phyloP scores from a whole-genome alignment of 2,888 invertebrate genomes.

The Agonopterix heracliana region DNA sequence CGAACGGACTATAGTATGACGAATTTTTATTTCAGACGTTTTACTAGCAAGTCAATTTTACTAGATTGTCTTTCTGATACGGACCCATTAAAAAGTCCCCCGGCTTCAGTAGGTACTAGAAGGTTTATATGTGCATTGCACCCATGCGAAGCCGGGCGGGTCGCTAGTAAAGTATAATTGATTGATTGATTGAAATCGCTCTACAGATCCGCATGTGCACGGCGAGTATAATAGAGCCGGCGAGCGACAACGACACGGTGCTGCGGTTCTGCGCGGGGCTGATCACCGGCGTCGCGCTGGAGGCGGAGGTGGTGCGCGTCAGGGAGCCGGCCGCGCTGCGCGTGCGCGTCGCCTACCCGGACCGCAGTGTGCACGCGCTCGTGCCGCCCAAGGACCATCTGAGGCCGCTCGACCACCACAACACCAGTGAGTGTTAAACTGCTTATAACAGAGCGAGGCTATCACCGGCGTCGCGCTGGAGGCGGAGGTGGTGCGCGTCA shows the following conservation, averaged over 20 bases:
- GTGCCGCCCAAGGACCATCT: conserved; percentile 87
- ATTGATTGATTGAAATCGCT: no score
- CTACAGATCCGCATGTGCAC: conserved; percentile 86
- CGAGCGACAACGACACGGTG: conserved; percentile 84
- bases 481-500: conserved; percentile 88
- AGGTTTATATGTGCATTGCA: no score
- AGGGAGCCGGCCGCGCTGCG: conserved; percentile 83
- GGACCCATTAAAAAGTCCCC: no score
- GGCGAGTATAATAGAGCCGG: conserved; percentile 89
- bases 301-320: conserved; percentile 90
- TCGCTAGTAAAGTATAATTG: no score
- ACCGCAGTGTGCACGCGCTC: conserved; percentile 90
- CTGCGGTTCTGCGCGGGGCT: conserved; percentile 95
- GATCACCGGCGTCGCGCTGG: conserved; percentile 89
- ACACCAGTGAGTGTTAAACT: conserved; percentile 44
- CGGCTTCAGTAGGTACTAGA: no score
- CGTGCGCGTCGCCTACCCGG: conserved; percentile 93
- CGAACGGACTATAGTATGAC: no score
- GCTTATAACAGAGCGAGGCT: no score
- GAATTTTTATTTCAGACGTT: no score
- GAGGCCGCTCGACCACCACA: conserved; percentile 79
- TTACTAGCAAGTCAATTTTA: no score
- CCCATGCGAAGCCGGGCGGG: no score
- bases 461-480: conserved; percentile 91
- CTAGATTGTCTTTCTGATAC: no score